Evolutionary conservation across 2,888 invertebrate species (phyloP), one percentile per base, ranked within the genome.

Genomic region (Tribolium freemani): DNA sequence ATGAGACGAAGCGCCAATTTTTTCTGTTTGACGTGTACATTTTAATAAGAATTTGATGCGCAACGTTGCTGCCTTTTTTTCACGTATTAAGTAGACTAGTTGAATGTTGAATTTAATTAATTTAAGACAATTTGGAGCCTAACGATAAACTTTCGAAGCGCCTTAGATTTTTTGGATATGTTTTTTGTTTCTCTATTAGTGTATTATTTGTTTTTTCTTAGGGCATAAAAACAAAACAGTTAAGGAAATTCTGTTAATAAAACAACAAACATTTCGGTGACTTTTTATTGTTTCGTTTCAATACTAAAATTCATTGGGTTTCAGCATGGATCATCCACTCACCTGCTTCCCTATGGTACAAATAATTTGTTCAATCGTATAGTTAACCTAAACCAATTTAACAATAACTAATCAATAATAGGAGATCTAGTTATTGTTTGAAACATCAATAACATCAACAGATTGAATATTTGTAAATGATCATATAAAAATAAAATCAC

Each of bases 401-500:
- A 63, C 51, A 38, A n/a, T 46, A 60, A 46, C 48, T 26, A 60
- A 44, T 58, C 11, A 38, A 58, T 57, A 9, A 46, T 5, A 61
- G 8, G 63, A 61, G 38, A 63, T 63, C 63, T 63, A 63, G 51
- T 58, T 48, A 26, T 16, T 50, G 13, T 51, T 26, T 16, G 48
- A 11, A 46, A 51, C 50, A 16, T 26, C 6, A 9, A 51, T 50
- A 53, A 64, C 53, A 54, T 44, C 54, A 64, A 64, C 64, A 54
- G 11, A 51, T 54, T 51, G 53, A 58, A 8, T 20, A 57, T 16
- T 46, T 45, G 45, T 46, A 63, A 50, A 31, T 44, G 21, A 53
- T 51, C 53, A 54, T 64, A 64, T 64, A 64, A 64, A 64, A 64
- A 64, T 64, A 64, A 64, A 64, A 64, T 64, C 64, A 64, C 64